Evolutionary conservation across 2,888 invertebrate genomes (phyloP), one percentile per base, ranked within the genome.

Genomic region (Lithophane leautieri): DNA sequence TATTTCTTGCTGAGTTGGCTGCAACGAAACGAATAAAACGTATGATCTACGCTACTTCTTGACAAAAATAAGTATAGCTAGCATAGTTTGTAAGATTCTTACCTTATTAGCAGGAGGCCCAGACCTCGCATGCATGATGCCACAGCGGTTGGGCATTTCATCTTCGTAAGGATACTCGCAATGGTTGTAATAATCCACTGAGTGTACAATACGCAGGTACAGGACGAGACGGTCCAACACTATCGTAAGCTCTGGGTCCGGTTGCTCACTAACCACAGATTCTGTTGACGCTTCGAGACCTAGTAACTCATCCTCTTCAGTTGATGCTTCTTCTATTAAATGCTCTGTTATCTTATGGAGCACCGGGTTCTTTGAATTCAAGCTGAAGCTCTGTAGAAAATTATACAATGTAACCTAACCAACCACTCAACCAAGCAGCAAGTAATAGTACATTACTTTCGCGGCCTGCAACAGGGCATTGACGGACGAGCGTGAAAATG

Each of bases 111-210:
- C 97, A 0, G 99, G 99, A 0, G 98, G 97, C 16, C 98, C 98
- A 4, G 99, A 99, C 67, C 99, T 97, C 0, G 99, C 99, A 92
- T 99, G 99, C 97, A 99, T 98, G 86, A 99, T 99, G 16, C 99
- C 99, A 94, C 99, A 99, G 56, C 99, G 97, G 94, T 99, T 99
- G 0, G 99, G 99, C 99, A 99, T 99, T 94, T 99, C 99, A 93
- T 99, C 99, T 94, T 99, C 99, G 90, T 99, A 99, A 0, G 99
- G 99, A 95, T 99, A 99, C 92, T 99, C 99, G 91, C 99, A 99
- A 91, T 99, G 99, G 95, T 99, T 99, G 96, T 99, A 99, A 94
- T 99, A 99, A 94, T 99, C 99, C 71, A 99, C 98, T 0, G 99
- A 99, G 94, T 99, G 99, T 0, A 99, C 99, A 65, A 99, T 97